Evolutionary conservation across 2,113 vertebrate genomes (phyloP).

Genomic region (Eidolon helvum): DNA sequence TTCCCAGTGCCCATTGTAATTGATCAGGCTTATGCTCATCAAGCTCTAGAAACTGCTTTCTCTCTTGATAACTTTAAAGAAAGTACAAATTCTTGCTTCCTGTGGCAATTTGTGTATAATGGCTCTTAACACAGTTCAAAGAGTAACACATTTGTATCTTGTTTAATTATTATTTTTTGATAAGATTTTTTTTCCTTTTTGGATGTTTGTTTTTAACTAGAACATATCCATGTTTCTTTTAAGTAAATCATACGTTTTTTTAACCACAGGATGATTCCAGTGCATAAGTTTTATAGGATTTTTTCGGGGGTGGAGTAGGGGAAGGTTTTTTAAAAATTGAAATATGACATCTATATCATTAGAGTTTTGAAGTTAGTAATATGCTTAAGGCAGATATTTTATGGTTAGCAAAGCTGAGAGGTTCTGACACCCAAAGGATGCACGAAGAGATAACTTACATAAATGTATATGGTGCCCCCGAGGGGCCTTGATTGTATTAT

Average conservation of each 20-base stretch:
- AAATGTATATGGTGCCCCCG: constrained; percentile 80
- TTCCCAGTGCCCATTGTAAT: background rate
- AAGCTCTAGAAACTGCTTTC: background rate
- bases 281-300: constrained; percentile 43
- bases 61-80: constrained; percentile 34
- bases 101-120: background rate
- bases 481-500: constrained; percentile 75
- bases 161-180: constrained; percentile 30
- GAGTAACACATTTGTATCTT: background rate
- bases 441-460: constrained; percentile 80
- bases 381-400: constrained; percentile 78
- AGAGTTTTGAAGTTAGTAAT: constrained; percentile 70
- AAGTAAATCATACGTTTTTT: constrained; percentile 51
- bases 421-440: constrained; percentile 82
- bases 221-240: background rate
- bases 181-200: background rate
- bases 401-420: constrained; percentile 78
- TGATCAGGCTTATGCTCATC: background rate
- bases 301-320: constrained; percentile 40
- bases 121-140: background rate
- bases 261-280: constrained; percentile 12
- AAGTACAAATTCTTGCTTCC: background rate
- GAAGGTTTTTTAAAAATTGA: constrained; percentile 72
- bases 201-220: background rate
- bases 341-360: constrained; percentile 73